These are phyloP conservation scores for Phrynosoma blainvillii DNA, from an alignment of 2,113 vertebrate species.

Conservation along the genomic window DNA sequence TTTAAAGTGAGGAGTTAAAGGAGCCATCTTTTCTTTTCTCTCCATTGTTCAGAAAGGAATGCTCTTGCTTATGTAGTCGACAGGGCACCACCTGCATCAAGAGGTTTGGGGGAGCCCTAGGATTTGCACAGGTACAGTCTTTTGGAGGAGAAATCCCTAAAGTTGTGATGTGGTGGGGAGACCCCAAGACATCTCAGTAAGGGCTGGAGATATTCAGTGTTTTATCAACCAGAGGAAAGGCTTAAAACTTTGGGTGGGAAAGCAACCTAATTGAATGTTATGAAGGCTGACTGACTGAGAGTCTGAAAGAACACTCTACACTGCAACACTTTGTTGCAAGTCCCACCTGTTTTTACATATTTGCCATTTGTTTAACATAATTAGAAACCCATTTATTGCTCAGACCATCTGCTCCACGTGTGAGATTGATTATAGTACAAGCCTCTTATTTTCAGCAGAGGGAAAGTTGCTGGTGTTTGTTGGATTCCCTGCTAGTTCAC, in stretches of 20 bases:
- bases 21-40: neutral
- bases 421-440: neutral
- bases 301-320: neutral
- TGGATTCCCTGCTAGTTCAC: neutral
- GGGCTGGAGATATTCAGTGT: neutral
- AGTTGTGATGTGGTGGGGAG: neutral
- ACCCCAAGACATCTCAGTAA: too few species aligned
- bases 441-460: constrained; percentile 19
- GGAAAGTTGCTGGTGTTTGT: neutral
- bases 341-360: fast-evolving
- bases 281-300: neutral
- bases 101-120: neutral
- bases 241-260: neutral
- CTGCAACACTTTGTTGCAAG: neutral
- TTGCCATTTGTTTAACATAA: neutral
- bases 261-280: neutral
- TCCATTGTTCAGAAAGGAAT: neutral
- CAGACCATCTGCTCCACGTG: constrained; percentile 49
- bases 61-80: neutral
- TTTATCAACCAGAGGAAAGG: neutral
- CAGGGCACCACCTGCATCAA: too few species aligned
- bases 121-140: neutral
- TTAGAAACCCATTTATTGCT: neutral
- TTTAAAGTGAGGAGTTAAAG: neutral
- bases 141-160: neutral